Evolutionary conservation across 1,140 invertebrate species (phyloP).

Genomic region (Anthonomus grandis): DNA sequence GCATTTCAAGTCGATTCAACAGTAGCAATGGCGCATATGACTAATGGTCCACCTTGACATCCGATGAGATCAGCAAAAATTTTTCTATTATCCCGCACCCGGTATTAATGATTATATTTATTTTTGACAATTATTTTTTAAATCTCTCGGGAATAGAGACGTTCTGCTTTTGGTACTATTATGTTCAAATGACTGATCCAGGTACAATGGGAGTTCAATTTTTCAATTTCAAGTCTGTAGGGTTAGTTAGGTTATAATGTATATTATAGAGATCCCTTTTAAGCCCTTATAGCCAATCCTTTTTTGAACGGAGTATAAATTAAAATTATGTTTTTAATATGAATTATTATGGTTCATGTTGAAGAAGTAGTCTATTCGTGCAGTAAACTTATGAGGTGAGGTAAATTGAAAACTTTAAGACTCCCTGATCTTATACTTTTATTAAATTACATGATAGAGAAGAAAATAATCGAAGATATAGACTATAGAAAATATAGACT

Average conservation of each 20-base stretch:
- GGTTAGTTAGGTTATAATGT: neutral
- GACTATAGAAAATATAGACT: too few relatives aligned
- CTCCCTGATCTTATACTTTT: too few relatives aligned
- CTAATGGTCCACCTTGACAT: slow-evolving; percentile 27
- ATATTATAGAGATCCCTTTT: neutral
- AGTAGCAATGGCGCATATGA: slow-evolving; percentile 27
- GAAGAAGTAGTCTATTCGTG: too few relatives aligned
- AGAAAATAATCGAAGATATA: too few relatives aligned
- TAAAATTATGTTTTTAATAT: too few relatives aligned
- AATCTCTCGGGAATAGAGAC: slow-evolving; percentile 19
- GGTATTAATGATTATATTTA: slow-evolving; percentile 30
- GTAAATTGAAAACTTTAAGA: too few relatives aligned
- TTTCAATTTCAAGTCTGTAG: neutral
- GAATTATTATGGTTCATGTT: too few relatives aligned
- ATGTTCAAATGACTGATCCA: slow-evolving; percentile 1
- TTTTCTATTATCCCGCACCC: slow-evolving; percentile 29
- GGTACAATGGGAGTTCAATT: neutral
- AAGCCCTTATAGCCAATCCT: neutral
- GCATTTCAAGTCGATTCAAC: too few relatives aligned
- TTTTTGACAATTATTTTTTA: slow-evolving; percentile 26
- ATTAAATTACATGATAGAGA: too few relatives aligned
- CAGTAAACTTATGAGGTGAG: too few relatives aligned
- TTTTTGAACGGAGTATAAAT: neutral
- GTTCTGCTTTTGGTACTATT: slow-evolving; percentile 6
- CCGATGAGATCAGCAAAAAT: slow-evolving; percentile 27